Evolutionary conservation across 2,888 invertebrate species (phyloP), one percentile per base, ranked within the genome.

Genomic region (Agriopis aurantiaria): DNA sequence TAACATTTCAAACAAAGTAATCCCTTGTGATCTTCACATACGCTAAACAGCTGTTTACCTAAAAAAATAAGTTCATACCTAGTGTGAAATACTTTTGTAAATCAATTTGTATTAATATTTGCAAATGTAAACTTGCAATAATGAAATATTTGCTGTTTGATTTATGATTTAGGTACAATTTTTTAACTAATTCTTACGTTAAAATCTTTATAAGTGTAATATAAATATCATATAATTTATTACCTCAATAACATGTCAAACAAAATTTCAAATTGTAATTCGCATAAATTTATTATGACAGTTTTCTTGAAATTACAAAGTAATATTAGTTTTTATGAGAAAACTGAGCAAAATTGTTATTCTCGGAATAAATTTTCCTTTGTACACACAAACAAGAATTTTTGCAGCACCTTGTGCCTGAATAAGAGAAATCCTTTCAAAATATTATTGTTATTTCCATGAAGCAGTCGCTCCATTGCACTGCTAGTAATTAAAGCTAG

Each of bases 161-260:
- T 45, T 23, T 58, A 23, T 46, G 23, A 12, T 46, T 8, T 23
- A 58, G 58, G 46, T 11, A 3, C 23, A 45, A 58, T n/a, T 58
- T 48, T 56, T 43, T n/a, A n/a, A 33, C 33, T 40, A 9, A 3
- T 9, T 7, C 33, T 43, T 17, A 43, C 43, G 8, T 57, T 57
- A 57, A 10, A 43, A 17, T 33, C 3, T 57, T 57, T 41, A 11
- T 56, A 43, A 9, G 8, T 23, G 46, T 46, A 58, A 23, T 17
- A 45, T 23, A 43, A 6, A 17, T 33, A 33, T 33, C 3, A 11
- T 23, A 33, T 58, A 33, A 58, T 58, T 58, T 48, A 58, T 58
- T 58, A 58, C 58, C 58, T 58, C 58, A 33, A 48, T 33, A 33
- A 48, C 6, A 58, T 14, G 23, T 46, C 33, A n/a, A 48, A 48